Evolutionary conservation across 2,113 vertebrate genomes (phyloP), one percentile per base, ranked within the genome.

Genomic region (Esox niger): DNA sequence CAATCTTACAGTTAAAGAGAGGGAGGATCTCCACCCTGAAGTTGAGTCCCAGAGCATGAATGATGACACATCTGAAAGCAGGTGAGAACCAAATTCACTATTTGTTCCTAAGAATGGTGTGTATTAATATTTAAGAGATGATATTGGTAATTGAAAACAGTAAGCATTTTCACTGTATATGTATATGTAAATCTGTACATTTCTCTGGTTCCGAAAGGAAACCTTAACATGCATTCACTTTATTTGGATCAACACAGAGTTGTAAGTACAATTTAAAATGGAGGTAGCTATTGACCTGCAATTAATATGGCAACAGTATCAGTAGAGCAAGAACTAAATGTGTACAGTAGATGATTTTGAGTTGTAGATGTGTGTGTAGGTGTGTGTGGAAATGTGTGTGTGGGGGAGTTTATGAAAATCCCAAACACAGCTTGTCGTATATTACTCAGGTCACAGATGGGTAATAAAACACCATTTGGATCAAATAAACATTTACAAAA

Each of bases 41-140:
- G 81, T 88, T 0, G 95, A 96, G 91, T 89, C 94, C 72, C 93
- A 92, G 64, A 90, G 81, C 76, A 89, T 90, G 83, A 94, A 94
- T 86, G 94, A 96, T 80, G 94, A 96, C 83, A 93, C 92, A 62
- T 93, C 92, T 76, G 94, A 97, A 91, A 96, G 94, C 91, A 97
- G 96, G 96, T 98, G 92, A 94, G 87, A 26, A n/a, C n/a, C n/a
- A n/a, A 25, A 82, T 23, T 10, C 43, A 8, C 27, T 21, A 27
- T 62, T 64, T 55, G 30, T 55, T 49, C 47, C 8, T 21, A 15
- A 52, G n/a, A 52, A 9, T 52, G n/a, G 47, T 52, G 47, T 15
- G 47, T 15, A 15, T 43, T 43, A 43, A 43, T 43, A 43, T 43
- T 10, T 2, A 43, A 43, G 38, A 15, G 38, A 10, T 43, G n/a